Base-by-base conservation (phyloP, 1,140 invertebrate genomes). In the Paraescarpia echinospica region DNA sequence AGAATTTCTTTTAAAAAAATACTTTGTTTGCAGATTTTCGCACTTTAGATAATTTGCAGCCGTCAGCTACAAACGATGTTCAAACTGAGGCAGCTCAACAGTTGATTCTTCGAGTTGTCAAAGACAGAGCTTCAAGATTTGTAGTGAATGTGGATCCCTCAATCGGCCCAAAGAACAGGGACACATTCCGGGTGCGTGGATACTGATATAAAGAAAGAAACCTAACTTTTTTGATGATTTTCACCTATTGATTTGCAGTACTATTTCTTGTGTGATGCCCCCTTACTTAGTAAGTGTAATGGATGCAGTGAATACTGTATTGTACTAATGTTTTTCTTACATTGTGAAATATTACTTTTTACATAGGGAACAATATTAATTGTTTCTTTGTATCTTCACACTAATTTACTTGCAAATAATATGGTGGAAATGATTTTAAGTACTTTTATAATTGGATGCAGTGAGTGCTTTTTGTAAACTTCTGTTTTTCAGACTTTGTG, bases 181-280 rank as follows among this genome's bases (percentile, higher is more conserved):
- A 97, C 93, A 96, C 96, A 51, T 97, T 97, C 94, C 94, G 95
- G 94, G 97, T 97, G 96, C 94, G 93, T 94, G 90, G 27, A 51
- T 35, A 33, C 22, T n/a, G 27, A 33, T 90, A 34, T 34, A 77
- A 18, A 9, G n/a, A 59, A 92, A 41, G 5, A 34, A 33, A 41
- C 27, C 33, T 31, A 34, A 77, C 2, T 22, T 22, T 77, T 31
- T 12, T 77, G 1, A 31, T 77, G 4, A 77, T 41, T 4, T 41
- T 6, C 2, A 77, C 9, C 59, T 77, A 77, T 18, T 77, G 59
- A 77, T 27, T 77, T 77, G 27, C 59, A 77, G 27, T 77, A 77
- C 27, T 12, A 77, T 77, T 77, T 41, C 41, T 41, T 41, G 2
- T 77, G 22, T 27, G 2, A 12, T 0, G 22, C 27, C 59, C 59